Conservation (phyloP, 2,888 invertebrate species). For the Tachina fera region DNA sequence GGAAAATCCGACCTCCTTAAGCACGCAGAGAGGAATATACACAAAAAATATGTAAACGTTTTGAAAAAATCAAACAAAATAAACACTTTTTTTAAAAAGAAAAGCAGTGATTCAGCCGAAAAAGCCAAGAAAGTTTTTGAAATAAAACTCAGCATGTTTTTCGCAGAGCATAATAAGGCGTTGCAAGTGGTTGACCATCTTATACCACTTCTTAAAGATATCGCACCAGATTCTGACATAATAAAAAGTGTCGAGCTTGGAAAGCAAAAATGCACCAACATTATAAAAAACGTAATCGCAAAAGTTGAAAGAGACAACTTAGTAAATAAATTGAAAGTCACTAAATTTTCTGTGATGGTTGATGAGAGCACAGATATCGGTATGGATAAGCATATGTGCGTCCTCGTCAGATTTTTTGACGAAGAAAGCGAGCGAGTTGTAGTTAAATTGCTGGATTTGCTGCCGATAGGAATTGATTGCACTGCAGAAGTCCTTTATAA, state of each 20-base stretch:
- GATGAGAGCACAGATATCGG: too few species aligned
- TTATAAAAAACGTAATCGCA: slow-evolving; percentile 12
- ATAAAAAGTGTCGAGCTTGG: slow-evolving; percentile 11
- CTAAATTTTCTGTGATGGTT: too few species aligned
- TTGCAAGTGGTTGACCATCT: slow-evolving; percentile 22
- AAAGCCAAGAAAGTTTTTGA: slow-evolving; percentile 19
- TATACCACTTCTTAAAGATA: slow-evolving; percentile 10
- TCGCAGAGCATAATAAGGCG: slow-evolving; percentile 22
- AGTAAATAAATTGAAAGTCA: too few species aligned
- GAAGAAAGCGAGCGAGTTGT: too few species aligned
- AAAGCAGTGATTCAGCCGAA: slow-evolving; percentile 16
- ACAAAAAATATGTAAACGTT: slow-evolving; percentile 13
- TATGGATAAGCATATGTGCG: too few species aligned
- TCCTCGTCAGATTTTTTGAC: too few species aligned
- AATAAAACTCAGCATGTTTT: slow-evolving; percentile 5
- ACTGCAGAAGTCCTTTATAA: too few species aligned
- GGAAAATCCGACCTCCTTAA: neutral
- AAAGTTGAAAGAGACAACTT: slow-evolving; percentile 14
- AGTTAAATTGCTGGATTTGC: too few species aligned
- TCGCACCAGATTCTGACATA: neutral
- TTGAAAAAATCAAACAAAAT: slow-evolving; percentile 18
- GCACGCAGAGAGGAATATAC: slow-evolving; percentile 1
- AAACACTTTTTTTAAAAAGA: neutral
- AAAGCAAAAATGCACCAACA: neutral
- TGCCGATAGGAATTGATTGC: too few species aligned